Base-by-base conservation (phyloP, 1,140 invertebrate genomes). In the Eciton burchellii region DNA sequence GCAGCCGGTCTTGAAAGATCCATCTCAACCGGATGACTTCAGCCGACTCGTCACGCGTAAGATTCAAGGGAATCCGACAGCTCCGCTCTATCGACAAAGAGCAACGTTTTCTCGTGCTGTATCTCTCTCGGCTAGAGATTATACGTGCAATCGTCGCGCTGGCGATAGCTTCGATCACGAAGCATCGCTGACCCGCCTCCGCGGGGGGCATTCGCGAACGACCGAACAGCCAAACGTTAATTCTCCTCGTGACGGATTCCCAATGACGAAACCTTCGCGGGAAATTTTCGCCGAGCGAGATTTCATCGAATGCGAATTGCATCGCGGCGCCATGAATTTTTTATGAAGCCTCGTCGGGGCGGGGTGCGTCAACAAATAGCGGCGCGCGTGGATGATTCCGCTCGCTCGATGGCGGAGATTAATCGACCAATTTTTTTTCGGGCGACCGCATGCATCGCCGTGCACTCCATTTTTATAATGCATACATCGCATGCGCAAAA, bases 261-360 rank as follows among this genome's bases (percentile, higher is more conserved):
- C 49, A 54, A 35, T 35, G 35, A 57, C 24, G 29, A 77, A 45
- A 45, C 45, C 24, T 66, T 52, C 47, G 54, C 59, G 71, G 57
- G 43, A 45, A 71, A 70, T 81, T 63, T 14, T 54, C 60, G 49
- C 45, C n/a, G 49, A 85, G 77, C n/a, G n/a, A n/a, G n/a, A n/a
- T 77, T 86, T 89, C 84, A 88, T 83, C 81, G 82, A 88, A 79
- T 79, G 70, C 63, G 52, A 79, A 79, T 79, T 56, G 74, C 74
- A 24, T 3, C 63, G 74, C 52, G 29, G 1, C n/a, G n/a, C 63
- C 70, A 79, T 79, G 74, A 79, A 79, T 79, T 79, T 79, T 79
- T 79, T 79, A 77, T 77, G 63, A 76, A 79, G 74, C 49, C 52
- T 79, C 74, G 74, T 79, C 62, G 66, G 52, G 49, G 12, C n/a